Evolutionary conservation across 2,113 vertebrate genomes (phyloP).

Genomic region (Microtus oregoni): DNA sequence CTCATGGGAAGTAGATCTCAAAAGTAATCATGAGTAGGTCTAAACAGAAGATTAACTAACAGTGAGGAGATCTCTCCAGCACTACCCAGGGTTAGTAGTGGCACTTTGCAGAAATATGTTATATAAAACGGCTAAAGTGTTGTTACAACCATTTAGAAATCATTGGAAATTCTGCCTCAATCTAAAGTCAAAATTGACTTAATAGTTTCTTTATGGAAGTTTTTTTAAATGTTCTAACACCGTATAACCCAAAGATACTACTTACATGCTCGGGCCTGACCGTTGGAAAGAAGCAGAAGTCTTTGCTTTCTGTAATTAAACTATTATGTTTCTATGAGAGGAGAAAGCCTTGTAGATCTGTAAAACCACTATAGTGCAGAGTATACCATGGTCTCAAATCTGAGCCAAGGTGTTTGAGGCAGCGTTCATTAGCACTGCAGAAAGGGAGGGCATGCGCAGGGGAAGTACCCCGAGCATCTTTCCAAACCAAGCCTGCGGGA

Average conservation of each 20-base stretch:
- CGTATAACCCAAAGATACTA: neutral
- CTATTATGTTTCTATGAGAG: neutral
- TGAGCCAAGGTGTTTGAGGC: neutral
- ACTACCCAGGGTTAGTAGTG: rapidly evolving
- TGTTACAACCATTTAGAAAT: neutral
- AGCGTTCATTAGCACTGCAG: neutral
- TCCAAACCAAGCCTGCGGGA: neutral
- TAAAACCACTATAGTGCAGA: neutral
- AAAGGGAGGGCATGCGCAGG: no score
- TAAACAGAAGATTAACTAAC: neutral
- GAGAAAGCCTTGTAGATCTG: neutral
- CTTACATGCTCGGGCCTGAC: neutral
- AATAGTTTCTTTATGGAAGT: neutral
- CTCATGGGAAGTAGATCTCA: neutral
- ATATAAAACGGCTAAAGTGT: neutral
- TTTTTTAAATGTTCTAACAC: neutral
- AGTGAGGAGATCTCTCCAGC: neutral
- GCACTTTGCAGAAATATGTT: neutral
- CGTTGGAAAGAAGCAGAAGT: neutral
- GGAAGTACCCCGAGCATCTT: no score
- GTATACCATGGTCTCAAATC: neutral
- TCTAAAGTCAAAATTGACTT: neutral
- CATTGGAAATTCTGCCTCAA: neutral
- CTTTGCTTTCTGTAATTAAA: neutral
- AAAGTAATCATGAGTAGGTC: neutral